A percentile compares a stretch with the other conserved stretches of the same genome.
phyloP scores from a whole-genome alignment of 2,113 vertebrate genomes.

The Recurvirostra avosetta region DNA sequence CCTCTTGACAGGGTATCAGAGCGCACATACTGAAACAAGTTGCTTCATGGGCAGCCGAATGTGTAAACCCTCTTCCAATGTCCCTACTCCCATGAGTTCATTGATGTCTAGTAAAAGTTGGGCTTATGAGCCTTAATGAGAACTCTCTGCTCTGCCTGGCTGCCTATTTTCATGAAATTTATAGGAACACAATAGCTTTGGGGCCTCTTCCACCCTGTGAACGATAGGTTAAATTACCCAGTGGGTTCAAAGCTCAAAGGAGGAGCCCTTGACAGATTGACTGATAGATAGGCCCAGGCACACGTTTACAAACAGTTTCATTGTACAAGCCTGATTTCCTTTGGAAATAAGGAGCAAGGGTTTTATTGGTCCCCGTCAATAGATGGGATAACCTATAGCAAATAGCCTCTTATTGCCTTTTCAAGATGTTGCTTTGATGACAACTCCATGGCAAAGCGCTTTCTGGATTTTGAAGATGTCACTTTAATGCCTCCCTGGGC shows the following conservation, averaged over 20 bases:
- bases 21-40: conserved; percentile 51
- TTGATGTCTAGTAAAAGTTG: conserved; percentile 45
- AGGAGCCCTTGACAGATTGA: conserved; percentile 25
- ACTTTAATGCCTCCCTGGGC: neutral
- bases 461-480: neutral
- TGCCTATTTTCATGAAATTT: conserved; percentile 34
- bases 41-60: conserved; percentile 46
- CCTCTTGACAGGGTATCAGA: conserved; percentile 55
- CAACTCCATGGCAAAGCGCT: neutral
- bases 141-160: conserved; percentile 25
- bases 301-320: neutral
- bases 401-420: neutral
- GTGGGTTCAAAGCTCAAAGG: conserved; percentile 34
- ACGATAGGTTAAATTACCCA: conserved; percentile 28
- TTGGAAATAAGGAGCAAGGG: neutral
- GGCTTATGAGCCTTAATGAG: conserved; percentile 53
- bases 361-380: neutral
- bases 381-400: neutral
- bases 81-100: conserved; percentile 27
- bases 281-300: conserved; percentile 25
- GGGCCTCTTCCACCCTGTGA: conserved; percentile 15
- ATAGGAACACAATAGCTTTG: conserved; percentile 16
- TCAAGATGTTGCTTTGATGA: neutral
- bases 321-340: conserved; percentile 20
- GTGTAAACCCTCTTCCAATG: conserved; percentile 31